Conservation (phyloP, 30 jellyfish, hydroid and myxozoan genomes). For the Hydractinia echinata region DNA sequence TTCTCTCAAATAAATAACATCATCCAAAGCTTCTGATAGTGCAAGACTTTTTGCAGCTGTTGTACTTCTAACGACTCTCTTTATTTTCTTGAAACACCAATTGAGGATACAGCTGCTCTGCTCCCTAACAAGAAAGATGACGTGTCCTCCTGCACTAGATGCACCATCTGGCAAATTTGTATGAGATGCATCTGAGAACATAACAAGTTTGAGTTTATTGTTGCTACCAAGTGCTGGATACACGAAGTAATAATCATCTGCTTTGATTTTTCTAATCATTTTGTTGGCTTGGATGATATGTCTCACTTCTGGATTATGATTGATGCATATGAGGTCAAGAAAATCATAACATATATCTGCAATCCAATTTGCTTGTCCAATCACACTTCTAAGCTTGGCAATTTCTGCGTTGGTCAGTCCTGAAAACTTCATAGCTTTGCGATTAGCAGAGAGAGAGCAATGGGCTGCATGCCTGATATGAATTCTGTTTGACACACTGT, state of each 20-base stretch:
- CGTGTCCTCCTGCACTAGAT: neutral
- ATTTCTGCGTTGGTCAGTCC: neutral
- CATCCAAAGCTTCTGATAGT: no score
- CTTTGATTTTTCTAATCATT: neutral
- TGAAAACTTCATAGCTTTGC: neutral
- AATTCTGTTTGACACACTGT: neutral
- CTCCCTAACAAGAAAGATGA: neutral
- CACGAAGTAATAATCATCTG: neutral
- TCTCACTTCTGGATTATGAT: neutral
- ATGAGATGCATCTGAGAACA: neutral
- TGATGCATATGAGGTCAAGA: conserved; percentile 22
- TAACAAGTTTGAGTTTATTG: neutral
- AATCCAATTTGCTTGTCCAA: conserved; percentile 37
- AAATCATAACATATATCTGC: conserved; percentile 28
- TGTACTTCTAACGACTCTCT: no score
- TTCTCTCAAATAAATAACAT: no score
- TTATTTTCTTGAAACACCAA: no score
- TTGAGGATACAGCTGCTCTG: no score
- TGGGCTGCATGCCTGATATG: no score
- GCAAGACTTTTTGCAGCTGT: no score
- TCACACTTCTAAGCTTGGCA: neutral
- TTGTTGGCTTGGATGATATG: neutral
- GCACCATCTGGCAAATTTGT: neutral
- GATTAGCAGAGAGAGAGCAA: neutral
- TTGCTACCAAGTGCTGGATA: neutral